phyloP scores from a whole-genome alignment of 2,113 vertebrate species.

The Antechinus flavipes region DNA sequence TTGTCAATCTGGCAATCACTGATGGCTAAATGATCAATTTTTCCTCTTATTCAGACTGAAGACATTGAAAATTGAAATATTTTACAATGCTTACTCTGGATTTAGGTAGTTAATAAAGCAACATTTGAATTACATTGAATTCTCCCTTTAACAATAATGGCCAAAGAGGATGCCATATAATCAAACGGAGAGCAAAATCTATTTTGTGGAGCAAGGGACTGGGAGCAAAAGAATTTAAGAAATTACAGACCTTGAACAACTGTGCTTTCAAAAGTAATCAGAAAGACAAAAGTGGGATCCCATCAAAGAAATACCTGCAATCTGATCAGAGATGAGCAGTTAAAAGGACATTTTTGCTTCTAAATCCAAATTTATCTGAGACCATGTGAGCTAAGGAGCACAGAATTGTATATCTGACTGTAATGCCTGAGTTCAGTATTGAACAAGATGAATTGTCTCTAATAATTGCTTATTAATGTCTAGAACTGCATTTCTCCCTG shows the following conservation, averaged over 20 bases:
- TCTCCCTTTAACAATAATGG: slow-evolving; percentile 57
- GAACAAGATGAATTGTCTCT: background rate
- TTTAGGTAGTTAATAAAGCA: slow-evolving; percentile 57
- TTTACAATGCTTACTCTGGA: slow-evolving; percentile 39
- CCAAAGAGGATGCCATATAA: slow-evolving; percentile 54
- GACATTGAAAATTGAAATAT: slow-evolving; percentile 52
- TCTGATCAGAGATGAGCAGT: slow-evolving; percentile 8
- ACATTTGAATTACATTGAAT: slow-evolving; percentile 42
- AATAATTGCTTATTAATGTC: background rate
- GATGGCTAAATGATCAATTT: slow-evolving; percentile 27
- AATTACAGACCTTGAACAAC: slow-evolving; percentile 58
- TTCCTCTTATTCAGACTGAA: slow-evolving; percentile 46
- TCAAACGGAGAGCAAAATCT: slow-evolving; percentile 68
- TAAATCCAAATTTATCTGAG: slow-evolving; percentile 13
- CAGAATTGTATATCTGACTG: background rate
- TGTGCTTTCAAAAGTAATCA: slow-evolving; percentile 49
- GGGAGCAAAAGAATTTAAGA: slow-evolving; percentile 60
- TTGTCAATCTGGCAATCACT: slow-evolving; percentile 33
- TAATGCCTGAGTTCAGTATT: background rate
- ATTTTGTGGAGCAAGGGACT: slow-evolving; percentile 52
- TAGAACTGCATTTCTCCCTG: background rate
- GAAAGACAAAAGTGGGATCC: slow-evolving; percentile 32
- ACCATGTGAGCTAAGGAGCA: background rate
- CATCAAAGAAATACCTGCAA: slow-evolving; percentile 22
- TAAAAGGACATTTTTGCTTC: background rate